phyloP scores from a whole-genome alignment of 2,113 vertebrate genomes.

The Psilopogon haemacephalus region DNA sequence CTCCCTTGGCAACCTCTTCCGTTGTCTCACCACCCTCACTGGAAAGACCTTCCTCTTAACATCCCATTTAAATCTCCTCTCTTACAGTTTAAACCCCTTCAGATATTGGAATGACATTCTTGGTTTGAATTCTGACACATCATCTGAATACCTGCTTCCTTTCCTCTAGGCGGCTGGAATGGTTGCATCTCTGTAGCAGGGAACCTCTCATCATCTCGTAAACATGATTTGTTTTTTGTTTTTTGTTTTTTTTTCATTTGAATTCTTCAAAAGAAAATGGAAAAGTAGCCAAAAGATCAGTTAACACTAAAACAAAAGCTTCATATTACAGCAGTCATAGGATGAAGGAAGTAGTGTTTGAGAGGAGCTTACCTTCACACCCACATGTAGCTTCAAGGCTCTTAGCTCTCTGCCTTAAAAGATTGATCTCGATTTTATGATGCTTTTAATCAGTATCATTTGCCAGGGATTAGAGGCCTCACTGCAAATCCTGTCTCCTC shows the following conservation, averaged over 20 bases:
- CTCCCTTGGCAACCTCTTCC: too few relatives aligned
- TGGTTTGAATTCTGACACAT: background rate
- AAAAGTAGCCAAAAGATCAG: fast-evolving
- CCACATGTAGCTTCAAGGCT: background rate
- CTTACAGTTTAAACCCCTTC: too few relatives aligned
- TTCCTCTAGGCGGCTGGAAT: background rate
- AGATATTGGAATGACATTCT: background rate
- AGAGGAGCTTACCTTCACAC: conserved; percentile 7
- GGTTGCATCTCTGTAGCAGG: background rate
- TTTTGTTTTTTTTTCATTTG: background rate
- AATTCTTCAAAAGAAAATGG: background rate
- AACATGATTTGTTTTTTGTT: background rate
- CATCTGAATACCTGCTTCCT: background rate
- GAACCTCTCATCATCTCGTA: background rate
- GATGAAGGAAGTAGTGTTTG: background rate
- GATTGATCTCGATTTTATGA: conserved; percentile 49
- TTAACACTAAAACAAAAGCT: background rate
- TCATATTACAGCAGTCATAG: background rate
- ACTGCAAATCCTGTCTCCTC: background rate
- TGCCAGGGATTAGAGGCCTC: conserved; percentile 24
- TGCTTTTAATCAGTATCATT: conserved; percentile 48
- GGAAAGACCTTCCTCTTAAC: too few relatives aligned
- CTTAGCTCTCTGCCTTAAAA: conserved; percentile 18
- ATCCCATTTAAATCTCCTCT: too few relatives aligned
- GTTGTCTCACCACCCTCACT: too few relatives aligned